Conservation (phyloP, 2,113 vertebrate genomes). For the Rhombomys opimus region DNA sequence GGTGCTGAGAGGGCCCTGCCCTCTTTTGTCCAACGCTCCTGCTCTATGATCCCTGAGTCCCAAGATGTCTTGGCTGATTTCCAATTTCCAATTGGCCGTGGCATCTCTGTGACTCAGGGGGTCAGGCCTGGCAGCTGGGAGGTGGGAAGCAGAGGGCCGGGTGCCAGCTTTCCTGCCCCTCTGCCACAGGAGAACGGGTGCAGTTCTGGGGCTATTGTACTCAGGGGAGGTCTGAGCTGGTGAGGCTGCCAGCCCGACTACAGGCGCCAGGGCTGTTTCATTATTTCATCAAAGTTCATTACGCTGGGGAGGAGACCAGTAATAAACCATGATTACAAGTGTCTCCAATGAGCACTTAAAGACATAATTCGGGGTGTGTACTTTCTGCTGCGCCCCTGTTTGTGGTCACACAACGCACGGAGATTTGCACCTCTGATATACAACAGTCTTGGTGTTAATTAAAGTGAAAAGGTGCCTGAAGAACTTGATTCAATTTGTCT, state of each 20-base stretch:
- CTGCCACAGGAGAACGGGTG: constrained; percentile 67
- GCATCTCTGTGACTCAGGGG: constrained; percentile 60
- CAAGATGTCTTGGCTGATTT: neutral
- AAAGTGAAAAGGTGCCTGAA: constrained; percentile 63
- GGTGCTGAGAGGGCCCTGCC: neutral
- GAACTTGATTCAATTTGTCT: constrained; percentile 84
- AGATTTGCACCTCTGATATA: constrained; percentile 84
- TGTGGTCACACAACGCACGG: constrained; percentile 80
- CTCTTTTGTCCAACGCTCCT: fast-evolving
- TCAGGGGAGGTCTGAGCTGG: constrained; percentile 88
- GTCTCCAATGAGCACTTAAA: constrained; percentile 86
- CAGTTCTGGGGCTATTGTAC: constrained; percentile 79
- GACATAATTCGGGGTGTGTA: constrained; percentile 84
- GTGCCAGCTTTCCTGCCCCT: constrained; percentile 82
- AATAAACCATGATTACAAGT: constrained; percentile 88
- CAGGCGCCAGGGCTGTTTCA: constrained; percentile 87
- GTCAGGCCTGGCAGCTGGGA: constrained; percentile 67
- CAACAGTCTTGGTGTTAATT: constrained; percentile 78
- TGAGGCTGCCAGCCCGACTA: constrained; percentile 83
- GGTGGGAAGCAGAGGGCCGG: constrained; percentile 47
- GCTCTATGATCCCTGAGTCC: neutral
- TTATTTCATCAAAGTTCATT: constrained; percentile 90
- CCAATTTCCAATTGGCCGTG: constrained; percentile 15
- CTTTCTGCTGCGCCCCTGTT: constrained; percentile 84
- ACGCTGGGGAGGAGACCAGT: constrained; percentile 85